Base-by-base conservation (phyloP, 2,888 invertebrate species). In the Volucella inanis region DNA sequence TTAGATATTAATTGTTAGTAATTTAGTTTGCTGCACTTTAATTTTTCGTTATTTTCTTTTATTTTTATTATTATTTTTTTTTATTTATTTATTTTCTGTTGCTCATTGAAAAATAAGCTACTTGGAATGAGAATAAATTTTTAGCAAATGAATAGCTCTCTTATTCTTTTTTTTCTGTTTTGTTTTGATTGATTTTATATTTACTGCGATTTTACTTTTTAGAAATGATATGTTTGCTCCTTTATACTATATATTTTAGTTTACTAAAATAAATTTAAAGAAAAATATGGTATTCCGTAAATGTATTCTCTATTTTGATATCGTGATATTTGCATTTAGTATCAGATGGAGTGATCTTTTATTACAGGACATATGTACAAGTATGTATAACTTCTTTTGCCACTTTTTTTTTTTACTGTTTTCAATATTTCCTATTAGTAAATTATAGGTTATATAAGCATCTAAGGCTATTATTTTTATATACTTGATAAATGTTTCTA, bases 231-330 rank as follows among this genome's bases (percentile, higher is more conserved):
- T 77, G 65, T 82, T 82, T 61, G 57, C 39, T 59, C 39, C 45
- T 45, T 57, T 57, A 45, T 67, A 55, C 47, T 78, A 57, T 65
- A 75, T 41, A 6, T n/a, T 55, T 71, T 83, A 83, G 68, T 55
- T 83, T 68, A 83, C 62, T 78, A 83, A 83, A 64, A 68, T 22
- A 62, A 82, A 67, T 59, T 55, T 77, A 76, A 76, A 81, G 31
- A 47, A 12, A 72, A 61, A 52, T 31, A n/a, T n/a, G n/a, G n/a
- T n/a, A 31, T 0, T 31, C 31, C 6, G 31, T 31, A 31, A 1
- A 31, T 31, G 31, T 4, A 31, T 31, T 31, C 6, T 31, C 6
- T 31, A 6, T 31, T 22, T 22, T 22, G 18, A 22, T 22, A 22
- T 22, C 18, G 18, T 22, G 18, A 2, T 22, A 22, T 22, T 22